Evolutionary conservation across 2,888 invertebrate species (phyloP).

Genomic region (Agonopterix arenella): DNA sequence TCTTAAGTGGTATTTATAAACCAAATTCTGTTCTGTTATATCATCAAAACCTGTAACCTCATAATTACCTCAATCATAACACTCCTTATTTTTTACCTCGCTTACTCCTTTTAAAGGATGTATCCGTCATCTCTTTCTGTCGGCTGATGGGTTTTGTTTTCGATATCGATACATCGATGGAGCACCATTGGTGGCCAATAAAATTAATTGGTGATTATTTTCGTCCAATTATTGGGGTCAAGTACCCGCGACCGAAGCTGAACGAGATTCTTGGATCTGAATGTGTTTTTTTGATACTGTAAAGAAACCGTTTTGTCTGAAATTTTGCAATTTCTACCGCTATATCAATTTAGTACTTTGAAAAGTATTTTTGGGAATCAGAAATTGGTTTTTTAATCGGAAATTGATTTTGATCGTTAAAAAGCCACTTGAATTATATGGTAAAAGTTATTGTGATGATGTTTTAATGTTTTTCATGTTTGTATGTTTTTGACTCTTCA

Average conservation of each 20-base stretch:
- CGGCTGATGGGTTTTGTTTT: not conserved
- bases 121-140: conserved; percentile 1
- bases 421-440: no score
- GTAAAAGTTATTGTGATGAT: no score
- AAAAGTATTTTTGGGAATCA: no score
- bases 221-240: conserved; percentile 32
- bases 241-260: conserved; percentile 17
- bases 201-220: conserved; percentile 52
- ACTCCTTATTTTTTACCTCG: not conserved
- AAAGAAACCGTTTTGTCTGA: no score
- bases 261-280: no score
- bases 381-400: no score
- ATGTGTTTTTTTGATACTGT: no score
- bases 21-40: not conserved
- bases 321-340: no score
- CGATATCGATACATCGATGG: not conserved
- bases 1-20: not conserved
- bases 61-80: not conserved
- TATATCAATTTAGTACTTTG: no score
- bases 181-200: conserved; percentile 32
- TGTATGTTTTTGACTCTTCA: no score
- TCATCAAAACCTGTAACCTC: conserved; percentile 2
- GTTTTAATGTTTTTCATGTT: no score
- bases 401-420: no score
- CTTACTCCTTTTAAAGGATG: not conserved